These are phyloP conservation scores for Acanthopagrus latus DNA, from an alignment of 2,797 vertebrate species.

Conservation along the genomic window DNA sequence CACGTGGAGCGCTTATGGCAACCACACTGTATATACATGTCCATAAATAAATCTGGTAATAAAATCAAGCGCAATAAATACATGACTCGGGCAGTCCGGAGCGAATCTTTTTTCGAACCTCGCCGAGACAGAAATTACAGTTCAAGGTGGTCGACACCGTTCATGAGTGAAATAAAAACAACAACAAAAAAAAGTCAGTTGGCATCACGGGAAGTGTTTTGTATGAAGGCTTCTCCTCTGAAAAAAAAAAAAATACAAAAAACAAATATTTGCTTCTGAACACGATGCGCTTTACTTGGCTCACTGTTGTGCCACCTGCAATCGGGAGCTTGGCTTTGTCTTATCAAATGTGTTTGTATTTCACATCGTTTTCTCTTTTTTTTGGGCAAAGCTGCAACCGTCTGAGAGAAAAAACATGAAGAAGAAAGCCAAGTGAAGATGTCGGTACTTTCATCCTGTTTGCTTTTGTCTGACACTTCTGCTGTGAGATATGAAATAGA, in stretches of 20 bases:
- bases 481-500: constrained; percentile 59
- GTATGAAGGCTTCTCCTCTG: constrained; percentile 30
- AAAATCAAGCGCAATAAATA: constrained; percentile 50
- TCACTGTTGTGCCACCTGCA: constrained; percentile 47
- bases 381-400: constrained; percentile 34
- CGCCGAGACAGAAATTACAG: background rate
- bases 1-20: constrained; percentile 43
- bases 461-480: constrained; percentile 57
- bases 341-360: constrained; percentile 43
- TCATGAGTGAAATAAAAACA: constrained; percentile 9
- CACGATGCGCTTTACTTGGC: constrained; percentile 35
- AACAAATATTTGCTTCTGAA: constrained; percentile 41
- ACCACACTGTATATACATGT: constrained; percentile 60
- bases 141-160: background rate
- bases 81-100: constrained; percentile 8
- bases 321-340: constrained; percentile 33
- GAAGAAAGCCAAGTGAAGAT: constrained; percentile 36
- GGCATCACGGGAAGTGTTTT: constrained; percentile 22
- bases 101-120: background rate
- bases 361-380: constrained; percentile 22
- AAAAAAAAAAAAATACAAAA: constrained; percentile 25
- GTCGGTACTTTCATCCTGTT: constrained; percentile 60
- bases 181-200: constrained; percentile 6
- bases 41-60: constrained; percentile 52
- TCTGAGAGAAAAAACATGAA: constrained; percentile 29